Evolutionary conservation across 2,113 vertebrate genomes (phyloP).

Genomic region (Hydropotes inermis): DNA sequence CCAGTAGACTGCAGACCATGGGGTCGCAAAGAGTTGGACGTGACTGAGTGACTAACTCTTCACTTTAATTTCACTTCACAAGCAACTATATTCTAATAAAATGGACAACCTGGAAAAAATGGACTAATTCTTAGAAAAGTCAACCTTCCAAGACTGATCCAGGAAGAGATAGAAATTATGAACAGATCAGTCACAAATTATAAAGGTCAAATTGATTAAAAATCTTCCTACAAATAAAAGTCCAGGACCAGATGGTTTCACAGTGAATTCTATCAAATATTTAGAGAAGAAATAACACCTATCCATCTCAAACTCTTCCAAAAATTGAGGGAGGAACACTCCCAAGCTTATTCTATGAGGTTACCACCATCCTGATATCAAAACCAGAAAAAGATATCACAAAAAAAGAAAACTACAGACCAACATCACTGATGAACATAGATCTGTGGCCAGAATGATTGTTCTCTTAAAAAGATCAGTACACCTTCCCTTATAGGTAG

Average conservation of each 20-base stretch:
- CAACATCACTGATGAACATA: not conserved
- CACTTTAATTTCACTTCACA: not conserved
- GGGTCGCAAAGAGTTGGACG: not conserved
- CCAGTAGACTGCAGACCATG: not conserved
- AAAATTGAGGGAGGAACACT: not conserved
- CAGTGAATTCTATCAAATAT: not conserved
- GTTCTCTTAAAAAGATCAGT: not conserved
- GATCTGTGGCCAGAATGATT: not conserved
- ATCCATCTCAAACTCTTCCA: not conserved
- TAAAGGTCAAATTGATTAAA: not conserved
- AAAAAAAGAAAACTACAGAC: not conserved
- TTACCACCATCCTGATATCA: not conserved
- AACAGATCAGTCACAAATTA: not conserved
- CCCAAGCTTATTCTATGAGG: not conserved
- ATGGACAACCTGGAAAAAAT: not conserved
- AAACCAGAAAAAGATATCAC: not conserved
- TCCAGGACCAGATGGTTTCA: not conserved
- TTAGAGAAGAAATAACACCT: not conserved
- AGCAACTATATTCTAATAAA: not conserved
- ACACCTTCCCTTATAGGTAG: not conserved
- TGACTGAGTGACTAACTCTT: not conserved
- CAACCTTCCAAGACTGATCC: not conserved
- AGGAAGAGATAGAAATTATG: not conserved
- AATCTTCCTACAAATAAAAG: not conserved
- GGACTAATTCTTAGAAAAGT: not conserved